A percentile compares a stretch with the other conserved stretches of the same genome.
Evolutionary conservation across 2,888 invertebrate genomes (phyloP).

Genomic region (Helicoverpa assulta): DNA sequence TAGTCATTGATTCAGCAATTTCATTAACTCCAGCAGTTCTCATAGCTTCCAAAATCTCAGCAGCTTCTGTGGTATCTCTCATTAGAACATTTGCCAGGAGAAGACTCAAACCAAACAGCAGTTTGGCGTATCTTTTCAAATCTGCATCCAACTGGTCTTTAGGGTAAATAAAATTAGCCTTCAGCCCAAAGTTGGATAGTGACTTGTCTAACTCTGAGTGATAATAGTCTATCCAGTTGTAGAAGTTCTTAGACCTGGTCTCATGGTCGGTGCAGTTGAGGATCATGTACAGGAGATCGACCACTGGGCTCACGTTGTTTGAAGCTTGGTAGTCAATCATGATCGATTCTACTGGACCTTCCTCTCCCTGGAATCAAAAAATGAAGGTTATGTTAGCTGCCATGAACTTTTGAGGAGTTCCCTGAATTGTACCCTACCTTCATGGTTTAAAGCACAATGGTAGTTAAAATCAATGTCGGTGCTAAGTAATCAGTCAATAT

Average conservation of each 20-base stretch:
- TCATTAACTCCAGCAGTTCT: conserved; percentile 12
- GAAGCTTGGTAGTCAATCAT: conserved; percentile 73
- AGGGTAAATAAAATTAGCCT: conserved; percentile 59
- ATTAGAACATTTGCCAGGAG: conserved; percentile 53
- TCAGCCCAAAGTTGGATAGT: conserved; percentile 58
- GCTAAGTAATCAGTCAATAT: no score
- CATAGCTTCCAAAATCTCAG: conserved; percentile 45
- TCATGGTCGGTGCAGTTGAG: conserved; percentile 69
- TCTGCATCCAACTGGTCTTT: conserved; percentile 63
- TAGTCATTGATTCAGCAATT: conserved; percentile 9
- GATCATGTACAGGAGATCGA: conserved; percentile 67
- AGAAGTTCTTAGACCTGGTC: conserved; percentile 60
- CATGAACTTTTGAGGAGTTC: no score
- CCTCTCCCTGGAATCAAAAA: conserved; percentile 63
- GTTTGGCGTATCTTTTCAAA: conserved; percentile 60
- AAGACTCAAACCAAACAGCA: conserved; percentile 49
- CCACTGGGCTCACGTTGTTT: conserved; percentile 61
- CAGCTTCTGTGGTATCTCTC: conserved; percentile 57
- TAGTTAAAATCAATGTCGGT: no score
- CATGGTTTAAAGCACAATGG: no score
- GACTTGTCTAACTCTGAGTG: conserved; percentile 61
- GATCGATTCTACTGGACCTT: conserved; percentile 55
- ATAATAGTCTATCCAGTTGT: conserved; percentile 69
- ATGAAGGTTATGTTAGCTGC: background rate
- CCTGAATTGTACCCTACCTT: no score